Conservation (phyloP, 2,888 invertebrate genomes). For the Melanargia galathea region DNA sequence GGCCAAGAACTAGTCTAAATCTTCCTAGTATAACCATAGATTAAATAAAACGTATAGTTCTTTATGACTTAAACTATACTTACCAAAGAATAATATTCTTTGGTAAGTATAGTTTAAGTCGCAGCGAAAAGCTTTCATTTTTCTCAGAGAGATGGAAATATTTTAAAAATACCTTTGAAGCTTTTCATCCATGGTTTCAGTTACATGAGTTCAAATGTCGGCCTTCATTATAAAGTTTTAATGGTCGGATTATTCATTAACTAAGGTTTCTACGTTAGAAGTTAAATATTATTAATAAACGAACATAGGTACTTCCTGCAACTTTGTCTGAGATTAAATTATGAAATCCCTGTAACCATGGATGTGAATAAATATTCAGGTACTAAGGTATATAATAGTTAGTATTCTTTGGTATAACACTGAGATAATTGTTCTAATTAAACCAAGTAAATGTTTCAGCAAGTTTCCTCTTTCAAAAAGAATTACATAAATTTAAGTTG, state of each 20-base stretch:
- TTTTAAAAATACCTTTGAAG: conserved; percentile 30
- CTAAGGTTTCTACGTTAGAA: conserved; percentile 20
- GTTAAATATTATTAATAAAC: conserved; percentile 3
- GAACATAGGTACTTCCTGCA: background rate
- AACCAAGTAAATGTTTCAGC: background rate
- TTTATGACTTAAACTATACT: too few relatives aligned
- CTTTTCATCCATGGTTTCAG: conserved; percentile 23
- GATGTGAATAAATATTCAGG: too few relatives aligned
- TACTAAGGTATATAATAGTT: too few relatives aligned
- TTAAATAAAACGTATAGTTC: too few relatives aligned
- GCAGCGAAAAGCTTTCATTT: conserved; percentile 1
- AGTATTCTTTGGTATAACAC: too few relatives aligned
- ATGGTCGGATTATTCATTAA: conserved; percentile 39
- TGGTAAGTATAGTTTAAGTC: background rate
- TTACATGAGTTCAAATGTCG: conserved; percentile 29
- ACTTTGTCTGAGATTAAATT: background rate
- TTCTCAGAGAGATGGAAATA: background rate
- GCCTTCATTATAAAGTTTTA: conserved; percentile 45
- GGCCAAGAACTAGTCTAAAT: too few relatives aligned
- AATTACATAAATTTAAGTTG: too few relatives aligned
- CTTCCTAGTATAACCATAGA: too few relatives aligned
- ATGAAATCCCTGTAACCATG: conserved; percentile 1
- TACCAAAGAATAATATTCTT: too few relatives aligned
- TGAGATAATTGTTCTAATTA: background rate
- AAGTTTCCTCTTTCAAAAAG: background rate